Evolutionary conservation across 2,888 invertebrate species (phyloP), one percentile per base, ranked within the genome.

Genomic region (Agrotis clavis): DNA sequence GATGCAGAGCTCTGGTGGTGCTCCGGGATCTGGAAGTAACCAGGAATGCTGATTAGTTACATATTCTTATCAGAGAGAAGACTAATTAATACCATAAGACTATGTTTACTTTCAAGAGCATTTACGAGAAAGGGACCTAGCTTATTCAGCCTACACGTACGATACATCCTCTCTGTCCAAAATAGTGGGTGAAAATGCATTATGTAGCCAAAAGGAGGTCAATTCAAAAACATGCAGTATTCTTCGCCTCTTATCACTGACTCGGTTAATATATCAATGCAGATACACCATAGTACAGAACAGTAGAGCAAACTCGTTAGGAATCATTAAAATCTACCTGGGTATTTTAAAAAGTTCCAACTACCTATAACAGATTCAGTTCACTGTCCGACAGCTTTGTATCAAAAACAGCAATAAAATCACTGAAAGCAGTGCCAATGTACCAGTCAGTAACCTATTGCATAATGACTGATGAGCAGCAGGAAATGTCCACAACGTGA

Each of bases 1-100:
- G 96, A 96, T 0, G 89, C 95, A 0, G 94, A 85, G 79, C 96
- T 96, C 87, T 94, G 95, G 74, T 96, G 95, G 77, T 96, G 96
- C 79, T 96, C 96, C 4, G 96, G 96, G 14, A 96, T 96, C 96
- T 96, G 90, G 0, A 86, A 88, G 19, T 14, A 35, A 6, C 6
- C n/a, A 57, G 6, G 19, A 57, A 19, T 19, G 57, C 35, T 35
- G n/a, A 19, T 57, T 35, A n/a, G 30, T 35, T 30, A n/a, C 56
- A 35, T 35, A 35, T 13, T 13, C 35, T 35, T 35, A 13, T 56
- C n/a, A 56, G 5, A 56, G 0, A 56, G 1, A 56, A 11, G 9
- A 41, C 11, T 41, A 4, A 30, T 35, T 5, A 30, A 35, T 7
- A 35, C 35, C 35, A 35, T 35, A 4, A 35, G 35, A 35, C 35